Base-by-base conservation (phyloP, 2,888 invertebrate genomes). In the Schizaphis graminum region DNA sequence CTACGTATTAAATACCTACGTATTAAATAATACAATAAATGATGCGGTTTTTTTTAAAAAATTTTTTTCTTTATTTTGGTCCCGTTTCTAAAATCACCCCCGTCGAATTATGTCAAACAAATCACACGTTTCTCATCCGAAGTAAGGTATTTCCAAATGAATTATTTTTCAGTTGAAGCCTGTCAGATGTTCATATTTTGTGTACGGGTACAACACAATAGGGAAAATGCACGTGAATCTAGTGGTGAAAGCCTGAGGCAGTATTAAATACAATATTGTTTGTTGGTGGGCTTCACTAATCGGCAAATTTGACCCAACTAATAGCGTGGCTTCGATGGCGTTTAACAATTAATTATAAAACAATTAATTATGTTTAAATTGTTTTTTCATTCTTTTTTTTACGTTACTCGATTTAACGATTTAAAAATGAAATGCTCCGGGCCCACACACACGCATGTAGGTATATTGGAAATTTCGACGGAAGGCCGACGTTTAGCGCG, bases 341-440 rank as follows among this genome's bases (percentile, higher is more conserved):
- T 90, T 90, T 90, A 94, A 94, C 90, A 94, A 91, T 86, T 94
- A 86, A 94, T 94, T 94, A 94, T 91, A 94, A 94, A 94, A 94
- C 94, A 94, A 94, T 94, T 94, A 94, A 91, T 94, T 91, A 94
- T 24, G 89, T 89, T 93, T 89, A 56, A 93, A 93, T 93, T 89
- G 88, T 93, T 87, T 47, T 91, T 86, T 90, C 16, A 10, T 35
- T 49, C 13, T 84, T 0, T 41, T 41, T 86, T 44, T 89, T 67
- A 16, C 13, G 57, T 35, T 49, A 35, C 53, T 41, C 47, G 13
- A 24, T 49, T 87, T 87, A 85, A 85, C 87, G 92, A 35, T 77
- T 89, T 89, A 44, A 93, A 77, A 93, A 88, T 24, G 67, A 11
- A 91, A 91, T 24, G 57, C 91, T 86, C 86, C 28, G 7, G 85